Percentiles rank a stretch among this genome's conserved stretches.
Conservation (phyloP, 2,113 vertebrate genomes). For the Charina bottae region DNA sequence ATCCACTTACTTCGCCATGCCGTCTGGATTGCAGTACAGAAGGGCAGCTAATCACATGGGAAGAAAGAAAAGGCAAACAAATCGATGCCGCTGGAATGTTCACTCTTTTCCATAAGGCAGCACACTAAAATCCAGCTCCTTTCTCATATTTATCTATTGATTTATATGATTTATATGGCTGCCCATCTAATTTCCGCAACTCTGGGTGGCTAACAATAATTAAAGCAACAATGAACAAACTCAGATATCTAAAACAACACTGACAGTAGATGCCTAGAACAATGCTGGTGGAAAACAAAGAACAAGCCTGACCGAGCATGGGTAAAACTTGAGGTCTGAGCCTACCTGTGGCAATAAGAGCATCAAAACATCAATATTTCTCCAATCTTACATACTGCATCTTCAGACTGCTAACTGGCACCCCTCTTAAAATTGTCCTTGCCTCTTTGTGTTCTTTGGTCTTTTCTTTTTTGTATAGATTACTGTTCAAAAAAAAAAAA, state of each 20-base stretch:
- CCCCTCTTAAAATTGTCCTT: background rate
- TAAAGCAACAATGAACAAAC: background rate
- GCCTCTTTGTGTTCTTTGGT: background rate
- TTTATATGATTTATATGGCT: background rate
- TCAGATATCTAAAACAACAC: background rate
- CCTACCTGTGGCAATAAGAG: background rate
- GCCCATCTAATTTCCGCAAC: background rate
- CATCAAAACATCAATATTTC: background rate
- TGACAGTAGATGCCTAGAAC: background rate
- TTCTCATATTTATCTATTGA: conserved; percentile 10
- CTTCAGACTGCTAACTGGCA: background rate
- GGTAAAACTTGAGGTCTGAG: background rate
- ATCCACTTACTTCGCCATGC: conserved; percentile 7
- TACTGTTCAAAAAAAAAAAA: background rate
- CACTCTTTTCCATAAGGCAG: background rate
- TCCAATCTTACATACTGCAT: background rate
- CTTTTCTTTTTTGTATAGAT: background rate
- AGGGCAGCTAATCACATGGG: conserved; percentile 5
- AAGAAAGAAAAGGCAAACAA: conserved; percentile 20
- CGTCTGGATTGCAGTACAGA: conserved; percentile 38
- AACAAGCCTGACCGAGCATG: background rate
- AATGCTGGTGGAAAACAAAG: background rate
- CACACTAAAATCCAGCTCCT: conserved; percentile 5
- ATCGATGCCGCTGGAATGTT: conserved; percentile 29
- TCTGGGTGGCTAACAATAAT: background rate